Base-by-base conservation (phyloP, 2,113 vertebrate species). In the Tinamus guttatus region DNA sequence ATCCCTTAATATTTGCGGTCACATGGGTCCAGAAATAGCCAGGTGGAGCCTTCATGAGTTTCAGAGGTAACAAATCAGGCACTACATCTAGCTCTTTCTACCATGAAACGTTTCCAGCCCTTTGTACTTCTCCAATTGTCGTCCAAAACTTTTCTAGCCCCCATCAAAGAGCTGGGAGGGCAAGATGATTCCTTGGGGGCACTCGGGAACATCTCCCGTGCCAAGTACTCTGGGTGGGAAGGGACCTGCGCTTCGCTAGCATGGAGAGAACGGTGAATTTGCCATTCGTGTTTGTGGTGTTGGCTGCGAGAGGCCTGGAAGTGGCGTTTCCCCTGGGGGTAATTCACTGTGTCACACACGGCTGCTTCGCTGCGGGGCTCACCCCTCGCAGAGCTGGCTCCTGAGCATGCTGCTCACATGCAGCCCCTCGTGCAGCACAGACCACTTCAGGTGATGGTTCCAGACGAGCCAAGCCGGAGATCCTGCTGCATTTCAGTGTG, bases 401-500 rank as follows among this genome's bases (percentile, higher is more conserved):
- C n/a, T 49, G 58, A 45, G 52, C 70, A 36, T 40, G 19, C 18
- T 49, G 64, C 40, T 84, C 52, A 5, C 13, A 24, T 41, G 34
- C 30, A 49, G 52, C 62, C 13, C 51, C 65, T 59, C 47, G 36
- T 4, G 51, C 28, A 68, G 27, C 38, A 41, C 58, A 56, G 54
- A 82, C n/a, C 9, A 36, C 25, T 82, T 71, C 13, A 68, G 84
- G 27, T 41, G 75, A 60, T 87, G 62, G 62, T 41, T 76, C 71
- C 32, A 70, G 36, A 52, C 16, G 80, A 71, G 62, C 32, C 13
- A 56, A 36, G 8, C 34, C 68, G 64, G 56, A 89, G 30, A 51
- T 58, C 77, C 70, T 76, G 41, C 77, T 56, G 62, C 14, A 22
- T 95, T 96, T 96, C 65, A 16, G 76, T 93, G 51, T 84, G 81